A percentile compares a stretch with the other conserved stretches of the same genome.
Conservation (phyloP, 2,113 vertebrate genomes). For the Gnathonemus echidnorhynchus region DNA sequence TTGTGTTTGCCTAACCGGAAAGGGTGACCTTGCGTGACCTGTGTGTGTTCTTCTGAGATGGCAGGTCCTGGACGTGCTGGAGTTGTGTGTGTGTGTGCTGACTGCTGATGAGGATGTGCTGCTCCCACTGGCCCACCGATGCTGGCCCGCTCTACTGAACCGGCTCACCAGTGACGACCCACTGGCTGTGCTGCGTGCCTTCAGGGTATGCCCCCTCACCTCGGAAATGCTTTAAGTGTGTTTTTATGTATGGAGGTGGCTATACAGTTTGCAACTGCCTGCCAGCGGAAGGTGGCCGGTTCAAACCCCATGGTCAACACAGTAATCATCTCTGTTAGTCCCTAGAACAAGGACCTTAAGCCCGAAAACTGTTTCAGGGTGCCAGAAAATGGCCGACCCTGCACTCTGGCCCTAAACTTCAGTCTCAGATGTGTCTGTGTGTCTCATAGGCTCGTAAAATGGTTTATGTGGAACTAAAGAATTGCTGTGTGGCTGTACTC, state of each 20-base stretch:
- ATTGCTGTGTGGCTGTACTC: neutral
- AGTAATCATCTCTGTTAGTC: neutral
- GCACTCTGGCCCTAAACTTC: neutral
- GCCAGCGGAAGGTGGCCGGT: neutral
- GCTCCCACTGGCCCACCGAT: constrained; percentile 82
- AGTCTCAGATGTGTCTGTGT: neutral
- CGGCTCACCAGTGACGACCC: constrained; percentile 80
- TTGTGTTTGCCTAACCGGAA: neutral
- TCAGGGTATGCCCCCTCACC: constrained; percentile 64
- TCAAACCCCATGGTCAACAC: neutral
- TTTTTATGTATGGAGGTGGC: neutral
- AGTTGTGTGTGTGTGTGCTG: constrained; percentile 70
- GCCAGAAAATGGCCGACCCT: neutral
- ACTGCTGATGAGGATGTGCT: constrained; percentile 68
- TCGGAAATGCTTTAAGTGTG: neutral
- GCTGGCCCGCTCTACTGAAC: constrained; percentile 78
- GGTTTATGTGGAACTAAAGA: neutral
- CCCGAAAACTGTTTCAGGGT: neutral
- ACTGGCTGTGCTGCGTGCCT: constrained; percentile 77
- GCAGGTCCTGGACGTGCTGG: constrained; percentile 79
- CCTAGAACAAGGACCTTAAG: neutral
- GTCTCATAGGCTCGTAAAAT: neutral
- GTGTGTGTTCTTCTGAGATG: neutral
- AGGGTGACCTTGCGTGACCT: neutral
- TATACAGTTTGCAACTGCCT: neutral